These are phyloP conservation scores for Stenotaenia linearis DNA, from an alignment of 2,888 invertebrate species.

Conservation along the genomic window DNA sequence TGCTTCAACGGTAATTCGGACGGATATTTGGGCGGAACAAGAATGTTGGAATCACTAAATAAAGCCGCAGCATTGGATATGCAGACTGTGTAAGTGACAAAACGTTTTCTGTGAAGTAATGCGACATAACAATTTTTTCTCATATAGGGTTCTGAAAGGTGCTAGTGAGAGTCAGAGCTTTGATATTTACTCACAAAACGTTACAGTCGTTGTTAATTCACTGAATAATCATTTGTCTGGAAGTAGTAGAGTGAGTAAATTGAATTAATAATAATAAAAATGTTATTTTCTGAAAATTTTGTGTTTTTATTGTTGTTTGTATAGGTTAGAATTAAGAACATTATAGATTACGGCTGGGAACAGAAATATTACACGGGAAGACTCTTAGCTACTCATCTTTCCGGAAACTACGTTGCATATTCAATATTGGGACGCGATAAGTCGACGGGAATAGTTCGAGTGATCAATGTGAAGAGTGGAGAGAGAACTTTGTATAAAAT, in stretches of 20 bases:
- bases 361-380: conserved; percentile 79
- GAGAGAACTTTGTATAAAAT: conserved; percentile 76
- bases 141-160: conserved; percentile 50
- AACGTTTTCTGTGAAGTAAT: too few relatives aligned
- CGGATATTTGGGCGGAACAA: background rate
- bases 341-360: conserved; percentile 92
- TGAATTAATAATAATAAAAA: background rate
- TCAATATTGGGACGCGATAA: conserved; percentile 40
- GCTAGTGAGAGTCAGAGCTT: conserved; percentile 57
- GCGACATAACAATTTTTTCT: background rate
- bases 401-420: conserved; percentile 81
- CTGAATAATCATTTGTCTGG: conserved; percentile 41
- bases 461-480: conserved; percentile 70
- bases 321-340: conserved; percentile 77
- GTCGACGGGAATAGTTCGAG: conserved; percentile 62
- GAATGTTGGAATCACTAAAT: background rate
- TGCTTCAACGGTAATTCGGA: background rate
- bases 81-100: background rate
- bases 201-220: conserved; percentile 43
- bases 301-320: background rate
- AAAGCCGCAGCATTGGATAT: background rate
- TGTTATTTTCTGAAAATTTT: background rate
- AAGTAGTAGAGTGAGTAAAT: conserved; percentile 45
- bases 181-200: conserved; percentile 56
- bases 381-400: conserved; percentile 78